Evolutionary conservation across 2,113 vertebrate species (phyloP).

Genomic region (Todiramphus chloris): DNA sequence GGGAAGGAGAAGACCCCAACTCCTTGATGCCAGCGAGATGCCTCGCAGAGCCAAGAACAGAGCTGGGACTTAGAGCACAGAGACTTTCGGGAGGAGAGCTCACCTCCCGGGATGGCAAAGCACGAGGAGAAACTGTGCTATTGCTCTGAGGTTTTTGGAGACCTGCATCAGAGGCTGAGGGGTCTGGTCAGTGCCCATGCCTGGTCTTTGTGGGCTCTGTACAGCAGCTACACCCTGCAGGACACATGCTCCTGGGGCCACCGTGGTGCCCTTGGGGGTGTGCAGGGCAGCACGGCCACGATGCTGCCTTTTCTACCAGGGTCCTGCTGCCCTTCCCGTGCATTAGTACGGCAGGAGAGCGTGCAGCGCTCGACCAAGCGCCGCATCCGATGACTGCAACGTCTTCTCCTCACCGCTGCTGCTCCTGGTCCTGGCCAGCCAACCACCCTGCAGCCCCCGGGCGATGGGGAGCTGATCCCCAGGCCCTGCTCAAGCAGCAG

Average conservation of each 20-base stretch:
- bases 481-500: background rate
- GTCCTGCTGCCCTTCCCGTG: background rate
- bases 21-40: rapidly evolving
- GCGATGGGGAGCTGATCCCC: background rate
- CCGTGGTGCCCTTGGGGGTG: rapidly evolving
- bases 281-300: rapidly evolving
- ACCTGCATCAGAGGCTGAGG: background rate
- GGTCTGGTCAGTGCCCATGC: too few species aligned
- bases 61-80: rapidly evolving
- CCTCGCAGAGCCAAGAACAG: rapidly evolving
- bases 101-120: rapidly evolving
- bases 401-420: background rate
- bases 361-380: background rate
- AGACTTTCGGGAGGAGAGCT: background rate
- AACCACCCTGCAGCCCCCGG: background rate
- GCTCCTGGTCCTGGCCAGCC: background rate
- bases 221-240: background rate
- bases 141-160: background rate
- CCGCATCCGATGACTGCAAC: background rate
- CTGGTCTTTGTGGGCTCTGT: rapidly evolving
- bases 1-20: background rate
- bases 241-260: rapidly evolving
- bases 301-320: background rate
- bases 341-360: slow-evolving; percentile 2
- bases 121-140: background rate